These are phyloP conservation scores for Cynoglossus semilaevis DNA, from an alignment of 2,113 vertebrate genomes.

Conservation along the genomic window DNA sequence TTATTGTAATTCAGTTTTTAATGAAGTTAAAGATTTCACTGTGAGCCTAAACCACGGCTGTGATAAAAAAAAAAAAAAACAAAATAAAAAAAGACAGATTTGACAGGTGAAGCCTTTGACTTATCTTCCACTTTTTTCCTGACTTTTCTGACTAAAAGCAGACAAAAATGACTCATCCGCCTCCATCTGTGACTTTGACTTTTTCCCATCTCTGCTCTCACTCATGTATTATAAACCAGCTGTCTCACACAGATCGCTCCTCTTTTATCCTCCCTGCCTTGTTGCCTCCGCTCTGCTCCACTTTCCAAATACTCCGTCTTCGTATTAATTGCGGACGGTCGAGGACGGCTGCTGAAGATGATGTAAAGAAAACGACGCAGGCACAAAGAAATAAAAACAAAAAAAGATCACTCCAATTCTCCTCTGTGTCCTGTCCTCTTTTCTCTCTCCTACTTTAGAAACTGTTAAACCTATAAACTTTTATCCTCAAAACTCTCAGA, in stretches of 20 bases:
- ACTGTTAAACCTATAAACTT: not conserved
- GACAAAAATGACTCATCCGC: constrained; percentile 4
- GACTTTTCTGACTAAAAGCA: not conserved
- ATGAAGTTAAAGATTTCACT: too few relatives aligned
- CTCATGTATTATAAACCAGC: constrained; percentile 46
- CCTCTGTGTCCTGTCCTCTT: constrained; percentile 14
- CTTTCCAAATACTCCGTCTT: constrained; percentile 6
- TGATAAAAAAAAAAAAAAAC: too few relatives aligned
- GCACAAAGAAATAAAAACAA: constrained; percentile 34
- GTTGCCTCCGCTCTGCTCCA: constrained; percentile 1
- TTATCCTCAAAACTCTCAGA: not conserved
- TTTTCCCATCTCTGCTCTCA: not conserved
- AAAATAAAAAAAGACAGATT: too few relatives aligned
- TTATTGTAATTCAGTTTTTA: too few relatives aligned
- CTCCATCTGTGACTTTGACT: constrained; percentile 4
- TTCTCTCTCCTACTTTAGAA: constrained; percentile 14
- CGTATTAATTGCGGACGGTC: constrained; percentile 5
- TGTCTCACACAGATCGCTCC: not conserved
- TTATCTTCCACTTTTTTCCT: too few relatives aligned
- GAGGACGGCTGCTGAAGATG: constrained; percentile 5
- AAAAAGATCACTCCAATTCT: constrained; percentile 36
- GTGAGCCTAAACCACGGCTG: too few relatives aligned
- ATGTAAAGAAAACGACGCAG: constrained; percentile 13
- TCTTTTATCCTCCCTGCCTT: constrained; percentile 9
- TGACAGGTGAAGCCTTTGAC: not conserved